Base-by-base conservation (phyloP, 2,797 vertebrate genomes). In the Odontamblyopus rebecca region DNA sequence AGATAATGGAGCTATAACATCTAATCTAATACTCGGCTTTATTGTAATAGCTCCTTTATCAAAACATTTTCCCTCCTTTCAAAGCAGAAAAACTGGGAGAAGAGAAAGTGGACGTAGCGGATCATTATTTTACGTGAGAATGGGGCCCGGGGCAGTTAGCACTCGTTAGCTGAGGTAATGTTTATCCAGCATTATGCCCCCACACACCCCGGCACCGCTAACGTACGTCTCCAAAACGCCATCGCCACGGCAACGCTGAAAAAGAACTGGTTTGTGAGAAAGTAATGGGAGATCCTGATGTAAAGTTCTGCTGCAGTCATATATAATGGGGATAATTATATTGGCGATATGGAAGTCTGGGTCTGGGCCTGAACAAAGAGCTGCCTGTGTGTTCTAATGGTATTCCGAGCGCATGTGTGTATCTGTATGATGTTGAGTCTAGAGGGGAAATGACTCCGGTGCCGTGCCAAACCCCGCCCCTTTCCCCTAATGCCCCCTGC, bases 141-240 rank as follows among this genome's bases (percentile, higher is more conserved):
- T 66, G 68, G 81, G 74, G 86, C 82, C 85, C 89, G 86, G 87
- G 86, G 81, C 89, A 85, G 90, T 91, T 91, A 93, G 89, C 86
- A 87, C 91, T 93, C 87, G 88, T 94, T 94, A 93, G 93, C 89
- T 95, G 93, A 95, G 92, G 93, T 95, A 95, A 95, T 94, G 93
- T 94, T 94, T 94, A 94, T 92, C 86, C 83, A 93, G 89, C 91
- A 93, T 94, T 94, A 94, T 92, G 89, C 91, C 75, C 77, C 85
- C 79, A 75, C 80, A 81, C 76, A 81, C 80, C 76, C 61, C 75
- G 81, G 74, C 65, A 48, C 78, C 51, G 32, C 73, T 80, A 74
- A 81, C 74, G 78, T 82, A 85, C 50, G 73, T 70, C 74, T 83
- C 75, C 76, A 70, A 83, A 80, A 81, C 80, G 81, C 74, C 71